Conservation (phyloP, 2,797 vertebrate genomes). For the Syncerus caffer region DNA sequence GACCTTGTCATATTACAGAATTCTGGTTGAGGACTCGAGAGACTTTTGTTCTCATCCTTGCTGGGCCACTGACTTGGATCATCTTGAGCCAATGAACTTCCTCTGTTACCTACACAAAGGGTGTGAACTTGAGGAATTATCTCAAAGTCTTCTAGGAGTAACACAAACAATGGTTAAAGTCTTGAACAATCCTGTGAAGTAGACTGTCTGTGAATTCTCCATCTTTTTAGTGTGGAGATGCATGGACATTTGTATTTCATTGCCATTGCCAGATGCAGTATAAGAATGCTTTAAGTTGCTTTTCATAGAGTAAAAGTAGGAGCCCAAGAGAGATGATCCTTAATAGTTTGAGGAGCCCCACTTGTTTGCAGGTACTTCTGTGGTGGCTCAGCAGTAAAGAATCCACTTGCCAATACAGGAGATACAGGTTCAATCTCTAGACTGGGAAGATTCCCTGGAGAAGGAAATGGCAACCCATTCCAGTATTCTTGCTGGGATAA, state of each 20-base stretch:
- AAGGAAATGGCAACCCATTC: background rate
- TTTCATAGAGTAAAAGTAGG: background rate
- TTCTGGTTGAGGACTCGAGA: background rate
- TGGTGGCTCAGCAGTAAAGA: background rate
- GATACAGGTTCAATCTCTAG: background rate
- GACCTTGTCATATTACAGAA: background rate
- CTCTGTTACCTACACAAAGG: background rate
- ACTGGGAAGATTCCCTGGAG: background rate
- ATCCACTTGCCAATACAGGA: background rate
- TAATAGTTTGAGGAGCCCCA: background rate
- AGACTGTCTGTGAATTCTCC: background rate
- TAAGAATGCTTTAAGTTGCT: background rate
- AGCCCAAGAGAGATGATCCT: background rate
- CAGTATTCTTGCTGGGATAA: background rate
- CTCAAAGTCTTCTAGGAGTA: background rate
- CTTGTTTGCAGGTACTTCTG: background rate
- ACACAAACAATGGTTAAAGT: background rate
- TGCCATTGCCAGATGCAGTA: background rate
- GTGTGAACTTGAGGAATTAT: background rate
- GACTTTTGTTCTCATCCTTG: background rate
- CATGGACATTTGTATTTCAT: background rate
- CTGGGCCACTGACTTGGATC: background rate
- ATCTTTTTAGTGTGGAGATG: background rate
- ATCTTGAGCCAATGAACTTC: background rate
- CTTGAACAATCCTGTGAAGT: background rate